Base-by-base conservation (phyloP, 2,113 vertebrate species). In the Mormoops blainvillei region DNA sequence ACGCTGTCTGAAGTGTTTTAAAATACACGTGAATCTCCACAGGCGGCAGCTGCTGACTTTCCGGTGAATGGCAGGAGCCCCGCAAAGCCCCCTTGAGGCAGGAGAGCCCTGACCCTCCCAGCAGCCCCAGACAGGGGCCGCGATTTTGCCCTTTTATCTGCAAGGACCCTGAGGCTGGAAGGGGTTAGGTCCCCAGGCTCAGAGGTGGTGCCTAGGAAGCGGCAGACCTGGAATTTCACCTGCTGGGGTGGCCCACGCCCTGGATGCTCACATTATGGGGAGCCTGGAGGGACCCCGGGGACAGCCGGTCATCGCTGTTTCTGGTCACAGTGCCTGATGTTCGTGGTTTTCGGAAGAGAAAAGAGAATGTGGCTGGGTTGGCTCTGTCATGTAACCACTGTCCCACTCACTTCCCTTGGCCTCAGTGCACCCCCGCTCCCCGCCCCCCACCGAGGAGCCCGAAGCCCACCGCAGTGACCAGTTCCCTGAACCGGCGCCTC, bases 401-500 rank as follows among this genome's bases (percentile, higher is more conserved):
- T 68, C 67, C 71, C 92, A 94, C 78, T 73, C 74, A 61, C 67
- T 94, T 95, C 97, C 89, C 43, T 61, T 74, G 82, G 86, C 77
- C 89, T 61, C 1, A 18, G 71, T n/a, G n/a, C 41, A 31, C 20
- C 68, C 43, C 14, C 76, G n/a, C 54, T 7, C 63, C 52, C n/a
- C 28, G 10, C 43, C 16, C 80, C 50, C 2, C 50, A 13, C 58
- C 3, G 58, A 26, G 41, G 50, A 68, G 45, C 28, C 63, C 26
- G 22, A 41, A 87, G 38, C 45, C 92, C 54, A 43, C 74, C 13
- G 2, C 74, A 0, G 28, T 36, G 87, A 84, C 89, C 91, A 18
- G 93, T 87, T 91, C 73, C 83, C 28, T 26, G 41, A 48, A 88
- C 5, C 56, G 36, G 65, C 50, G 74, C 1, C 1, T 18, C 2